phyloP scores from a whole-genome alignment of 1,140 invertebrate species.

The Acromyrmex heyeri region DNA sequence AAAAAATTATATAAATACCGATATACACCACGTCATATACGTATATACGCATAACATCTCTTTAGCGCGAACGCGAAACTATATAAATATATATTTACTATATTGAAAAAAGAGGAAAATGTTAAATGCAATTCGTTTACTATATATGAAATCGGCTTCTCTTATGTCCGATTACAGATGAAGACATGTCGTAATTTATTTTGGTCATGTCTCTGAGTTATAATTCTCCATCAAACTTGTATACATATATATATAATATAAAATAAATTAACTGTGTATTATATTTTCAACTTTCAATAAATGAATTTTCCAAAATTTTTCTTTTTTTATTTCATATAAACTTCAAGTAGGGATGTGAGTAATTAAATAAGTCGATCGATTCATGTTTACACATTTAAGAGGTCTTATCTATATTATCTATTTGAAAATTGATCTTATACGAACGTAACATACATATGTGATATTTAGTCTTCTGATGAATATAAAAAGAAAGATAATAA shows the following conservation, averaged over 20 bases:
- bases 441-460: slow-evolving; percentile 66
- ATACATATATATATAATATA: slow-evolving; percentile 69
- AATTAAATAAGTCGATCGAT: slow-evolving; percentile 18
- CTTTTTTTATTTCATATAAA: background rate
- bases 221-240: slow-evolving; percentile 74
- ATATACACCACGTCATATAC: slow-evolving; percentile 69
- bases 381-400: slow-evolving; percentile 9
- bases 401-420: slow-evolving; percentile 69
- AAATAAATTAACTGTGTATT: slow-evolving; percentile 83
- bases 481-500: slow-evolving; percentile 74
- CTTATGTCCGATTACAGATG: slow-evolving; percentile 12
- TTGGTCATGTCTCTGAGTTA: slow-evolving; percentile 55
- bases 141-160: background rate
- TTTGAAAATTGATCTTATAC: slow-evolving; percentile 73
- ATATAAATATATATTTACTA: slow-evolving; percentile 67
- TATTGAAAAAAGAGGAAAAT: slow-evolving; percentile 60
- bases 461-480: slow-evolving; percentile 45
- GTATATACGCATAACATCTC: slow-evolving; percentile 64
- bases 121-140: slow-evolving; percentile 40
- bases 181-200: slow-evolving; percentile 65
- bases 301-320: slow-evolving; percentile 34
- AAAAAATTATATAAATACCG: slow-evolving; percentile 74
- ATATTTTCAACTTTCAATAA: slow-evolving; percentile 79
- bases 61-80: slow-evolving; percentile 41
- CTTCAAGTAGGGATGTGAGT: background rate